These are phyloP conservation scores for Meghimatium bilineatum DNA, from an alignment of 2,888 invertebrate species.

Conservation along the genomic window DNA sequence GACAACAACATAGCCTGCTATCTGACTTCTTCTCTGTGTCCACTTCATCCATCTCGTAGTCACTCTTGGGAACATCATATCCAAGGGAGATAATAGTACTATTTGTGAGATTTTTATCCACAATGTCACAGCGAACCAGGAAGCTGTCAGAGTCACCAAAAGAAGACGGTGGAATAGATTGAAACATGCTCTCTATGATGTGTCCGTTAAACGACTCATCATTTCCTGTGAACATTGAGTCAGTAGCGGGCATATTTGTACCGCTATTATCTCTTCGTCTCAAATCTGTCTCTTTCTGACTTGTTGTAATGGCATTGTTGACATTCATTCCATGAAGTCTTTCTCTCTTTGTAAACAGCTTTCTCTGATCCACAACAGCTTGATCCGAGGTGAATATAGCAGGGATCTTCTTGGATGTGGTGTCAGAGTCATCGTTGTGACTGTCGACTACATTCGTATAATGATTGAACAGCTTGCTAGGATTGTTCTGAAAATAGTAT, in stretches of 20 bases:
- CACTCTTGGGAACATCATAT: background rate
- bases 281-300: background rate
- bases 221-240: background rate
- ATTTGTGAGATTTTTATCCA: background rate
- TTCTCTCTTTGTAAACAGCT: background rate
- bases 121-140: background rate
- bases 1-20: background rate
- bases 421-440: background rate
- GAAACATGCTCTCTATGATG: background rate
- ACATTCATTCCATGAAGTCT: no score
- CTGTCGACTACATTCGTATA: background rate
- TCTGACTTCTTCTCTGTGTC: background rate
- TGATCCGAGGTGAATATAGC: background rate
- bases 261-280: background rate
- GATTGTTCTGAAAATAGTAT: background rate
- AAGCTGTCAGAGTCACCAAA: background rate
- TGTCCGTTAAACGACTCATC: no score
- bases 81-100: background rate
- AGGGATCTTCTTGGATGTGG: background rate
- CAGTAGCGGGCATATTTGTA: background rate
- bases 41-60: no score
- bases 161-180: background rate
- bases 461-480: no score
- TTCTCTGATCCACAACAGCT: background rate
- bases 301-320: background rate